phyloP scores from a whole-genome alignment of 2,797 vertebrate genomes.

The Phrynocephalus vlangalii region DNA sequence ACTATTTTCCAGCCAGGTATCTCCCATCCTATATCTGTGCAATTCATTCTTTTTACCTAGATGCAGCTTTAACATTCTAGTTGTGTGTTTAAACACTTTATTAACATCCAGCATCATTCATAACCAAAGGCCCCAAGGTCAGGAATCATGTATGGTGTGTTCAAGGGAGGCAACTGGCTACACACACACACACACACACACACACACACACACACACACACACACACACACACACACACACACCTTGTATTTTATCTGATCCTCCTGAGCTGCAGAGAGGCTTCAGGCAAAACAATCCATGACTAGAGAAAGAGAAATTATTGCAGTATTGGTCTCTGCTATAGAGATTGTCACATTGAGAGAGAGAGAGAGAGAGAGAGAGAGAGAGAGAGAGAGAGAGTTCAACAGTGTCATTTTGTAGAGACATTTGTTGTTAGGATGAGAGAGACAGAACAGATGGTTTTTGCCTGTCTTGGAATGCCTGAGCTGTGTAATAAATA shows the following conservation, averaged over 20 bases:
- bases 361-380: neutral
- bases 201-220: no score
- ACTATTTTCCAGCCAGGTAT: no score
- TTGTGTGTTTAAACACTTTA: no score
- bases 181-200: no score
- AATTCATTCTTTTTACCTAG: no score
- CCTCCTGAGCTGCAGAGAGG: conserved; percentile 38
- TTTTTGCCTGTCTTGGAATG: neutral
- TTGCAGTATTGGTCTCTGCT: neutral
- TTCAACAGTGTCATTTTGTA: neutral
- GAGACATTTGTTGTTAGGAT: neutral
- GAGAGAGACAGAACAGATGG: neutral
- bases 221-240: no score
- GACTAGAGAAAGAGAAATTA: neutral
- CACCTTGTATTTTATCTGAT: conserved; percentile 49
- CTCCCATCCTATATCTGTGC: no score
- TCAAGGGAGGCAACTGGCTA: no score
- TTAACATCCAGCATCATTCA: neutral
- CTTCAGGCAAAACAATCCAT: conserved; percentile 55
- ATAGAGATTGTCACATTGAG: neutral
- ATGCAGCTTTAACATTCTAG: no score
- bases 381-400: no score
- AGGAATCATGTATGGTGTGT: neutral
- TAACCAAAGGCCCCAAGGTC: neutral
- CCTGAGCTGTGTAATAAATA: neutral